Conservation (phyloP, 2,888 invertebrate species). For the Anodontia alba region DNA sequence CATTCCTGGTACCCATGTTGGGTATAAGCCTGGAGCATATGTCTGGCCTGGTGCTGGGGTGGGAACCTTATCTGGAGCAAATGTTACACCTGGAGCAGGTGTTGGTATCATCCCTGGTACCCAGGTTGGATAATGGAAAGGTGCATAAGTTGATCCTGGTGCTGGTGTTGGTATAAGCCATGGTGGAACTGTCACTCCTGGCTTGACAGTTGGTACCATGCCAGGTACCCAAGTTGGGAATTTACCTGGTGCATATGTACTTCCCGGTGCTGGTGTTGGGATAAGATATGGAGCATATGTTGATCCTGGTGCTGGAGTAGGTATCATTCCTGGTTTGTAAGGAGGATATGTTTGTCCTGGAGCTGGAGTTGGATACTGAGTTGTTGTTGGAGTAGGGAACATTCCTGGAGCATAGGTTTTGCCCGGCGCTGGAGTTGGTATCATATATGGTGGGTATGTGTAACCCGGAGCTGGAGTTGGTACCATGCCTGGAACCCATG, state of each 20-base stretch:
- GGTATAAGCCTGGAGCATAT: slow-evolving; percentile 43
- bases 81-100: slow-evolving; percentile 33
- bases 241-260: slow-evolving; percentile 61
- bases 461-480: slow-evolving; percentile 50
- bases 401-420: slow-evolving; percentile 57
- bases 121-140: slow-evolving; percentile 55
- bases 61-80: slow-evolving; percentile 44
- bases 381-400: slow-evolving; percentile 31
- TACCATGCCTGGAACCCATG: slow-evolving; percentile 25
- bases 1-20: slow-evolving; percentile 58
- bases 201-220: slow-evolving; percentile 62
- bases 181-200: slow-evolving; percentile 58
- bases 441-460: slow-evolving; percentile 48
- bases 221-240: slow-evolving; percentile 59
- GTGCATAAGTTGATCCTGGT: slow-evolving; percentile 62
- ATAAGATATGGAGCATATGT: slow-evolving; percentile 62
- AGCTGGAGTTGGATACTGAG: slow-evolving; percentile 27
- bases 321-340: slow-evolving; percentile 49
- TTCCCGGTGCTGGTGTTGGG: slow-evolving; percentile 62
- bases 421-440: slow-evolving; percentile 58
- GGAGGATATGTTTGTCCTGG: slow-evolving; percentile 41
- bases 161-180: slow-evolving; percentile 54
- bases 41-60: slow-evolving; percentile 56
- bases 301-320: slow-evolving; percentile 61
- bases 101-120: slow-evolving; percentile 42